Base-by-base conservation (phyloP, 2,113 vertebrate genomes). In the Sarotherodon lohbergeri region DNA sequence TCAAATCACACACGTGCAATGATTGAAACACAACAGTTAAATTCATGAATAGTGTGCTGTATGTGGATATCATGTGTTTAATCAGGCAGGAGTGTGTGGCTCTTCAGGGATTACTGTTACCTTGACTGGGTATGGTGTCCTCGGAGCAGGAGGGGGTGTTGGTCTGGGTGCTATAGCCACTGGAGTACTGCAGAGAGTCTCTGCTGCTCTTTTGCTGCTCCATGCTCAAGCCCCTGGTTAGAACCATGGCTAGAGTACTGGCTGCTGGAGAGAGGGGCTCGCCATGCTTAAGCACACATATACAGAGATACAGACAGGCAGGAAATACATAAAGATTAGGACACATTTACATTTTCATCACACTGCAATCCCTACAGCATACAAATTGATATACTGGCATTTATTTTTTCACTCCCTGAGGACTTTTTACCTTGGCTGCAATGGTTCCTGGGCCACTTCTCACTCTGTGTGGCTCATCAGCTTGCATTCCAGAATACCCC, bases 121-220 rank as follows among this genome's bases (percentile, higher is more conserved):
- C 98, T 97, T 99, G 98, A n/a, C 98, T 99, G 22, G 98, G 98
- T 81, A 99, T 99, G 93, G 99, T 98, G 95, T 99, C 98, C 95
- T 99, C 99, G 0, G 99, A 99, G 96, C 98, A 99, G 12, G 98
- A 99, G 0, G 98, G 98, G 1, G 98, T 99, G 91, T 98, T 99
- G 88, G 98, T 99, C 96, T 99, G 98, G 0, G 98, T 98, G 97
- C 98, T 99, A 95, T 99, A 99, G 87, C 98, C 98, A 0, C 98
- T 99, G 17, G 99, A 99, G 90, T 98, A 99, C 93, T 99, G 98
- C 93, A 99, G 96, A 0, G 98, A 99, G 94, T 99, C 99, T 39
- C 98, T 97, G 95, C 98, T 99, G 96, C 97, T 99, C 95, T 98
- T 98, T 97, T 99, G 99, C 95, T 98, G 98, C 93, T 99, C 99